Evolutionary conservation across 2,888 invertebrate genomes (phyloP).

Genomic region (Rapana venosa): DNA sequence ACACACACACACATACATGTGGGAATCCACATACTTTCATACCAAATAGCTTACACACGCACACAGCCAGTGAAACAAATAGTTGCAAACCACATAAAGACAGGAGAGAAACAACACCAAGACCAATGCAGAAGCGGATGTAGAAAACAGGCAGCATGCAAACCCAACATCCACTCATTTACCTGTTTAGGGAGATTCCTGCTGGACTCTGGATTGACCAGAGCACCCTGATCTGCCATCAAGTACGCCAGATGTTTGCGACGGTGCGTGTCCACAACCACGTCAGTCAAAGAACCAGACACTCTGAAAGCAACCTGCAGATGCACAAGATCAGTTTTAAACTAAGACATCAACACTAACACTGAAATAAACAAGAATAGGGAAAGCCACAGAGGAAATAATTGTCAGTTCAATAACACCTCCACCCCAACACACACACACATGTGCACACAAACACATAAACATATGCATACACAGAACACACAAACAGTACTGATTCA

Average conservation of each 20-base stretch:
- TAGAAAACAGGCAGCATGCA: too few species aligned
- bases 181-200: slow-evolving; percentile 95
- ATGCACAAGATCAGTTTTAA: neutral
- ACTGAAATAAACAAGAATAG: neutral
- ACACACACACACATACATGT: neutral
- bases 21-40: neutral
- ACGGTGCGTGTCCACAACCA: slow-evolving; percentile 91
- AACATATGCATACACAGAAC: too few species aligned
- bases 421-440: neutral
- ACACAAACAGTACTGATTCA: too few species aligned
- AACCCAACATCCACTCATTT: neutral
- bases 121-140: neutral
- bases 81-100: neutral
- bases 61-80: neutral
- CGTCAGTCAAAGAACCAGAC: slow-evolving; percentile 89
- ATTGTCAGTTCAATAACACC: neutral
- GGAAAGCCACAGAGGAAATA: neutral
- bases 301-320: slow-evolving; percentile 85
- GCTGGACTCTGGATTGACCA: slow-evolving; percentile 92
- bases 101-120: neutral
- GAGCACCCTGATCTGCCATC: slow-evolving; percentile 96
- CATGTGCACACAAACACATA: neutral
- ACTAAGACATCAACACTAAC: too few species aligned
- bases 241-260: slow-evolving; percentile 95
- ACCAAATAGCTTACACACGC: too few species aligned